Base-by-base conservation (phyloP, 2,797 vertebrate species). In the Cyprinodon diabolis region DNA sequence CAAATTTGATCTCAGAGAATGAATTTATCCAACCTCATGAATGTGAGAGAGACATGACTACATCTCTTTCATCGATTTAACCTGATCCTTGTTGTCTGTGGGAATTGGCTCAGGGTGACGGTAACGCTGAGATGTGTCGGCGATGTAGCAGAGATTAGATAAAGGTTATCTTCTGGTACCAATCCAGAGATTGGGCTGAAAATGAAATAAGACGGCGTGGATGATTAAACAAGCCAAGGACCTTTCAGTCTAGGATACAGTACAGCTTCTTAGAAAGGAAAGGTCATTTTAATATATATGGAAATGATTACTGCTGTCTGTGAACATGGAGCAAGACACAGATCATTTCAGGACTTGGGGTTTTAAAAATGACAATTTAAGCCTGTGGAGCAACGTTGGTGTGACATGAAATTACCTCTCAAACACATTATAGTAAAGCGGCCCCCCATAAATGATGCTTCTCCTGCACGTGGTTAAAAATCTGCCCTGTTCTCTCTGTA, bases 281-380 rank as follows among this genome's bases (percentile, higher is more conserved):
- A 93, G 89, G 88, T 90, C 89, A 90, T 87, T 89, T 65, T 81
- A 86, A 89, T 90, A 91, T 92, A 89, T 86, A 91, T 92, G 90
- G 83, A 91, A 90, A 92, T 91, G 3, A 85, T 88, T 80, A 77
- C 74, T 45, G 78, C 73, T 62, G 77, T 70, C 79, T 81, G 78
- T 81, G 83, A 84, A 81, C 79, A 81, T 45, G 57, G 68, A 52
- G 51, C 56, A 19, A 63, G n/a, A 80, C 76, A 56, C 19, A 60
- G 84, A 72, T 82, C 57, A 78, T 86, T 84, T 75, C 83, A 71
- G 55, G 83, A 71, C 23, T 55, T 48, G 54, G 60, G 45, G 63
- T 55, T 75, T 68, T 68, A 63, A 75, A 73, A 75, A 73, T 67
- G 45, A 78, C 19, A 4, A 69, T 4, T 68, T 19, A 67, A 52